Base-by-base conservation (phyloP, 2,888 invertebrate species). In the Tiphia femorata region DNA sequence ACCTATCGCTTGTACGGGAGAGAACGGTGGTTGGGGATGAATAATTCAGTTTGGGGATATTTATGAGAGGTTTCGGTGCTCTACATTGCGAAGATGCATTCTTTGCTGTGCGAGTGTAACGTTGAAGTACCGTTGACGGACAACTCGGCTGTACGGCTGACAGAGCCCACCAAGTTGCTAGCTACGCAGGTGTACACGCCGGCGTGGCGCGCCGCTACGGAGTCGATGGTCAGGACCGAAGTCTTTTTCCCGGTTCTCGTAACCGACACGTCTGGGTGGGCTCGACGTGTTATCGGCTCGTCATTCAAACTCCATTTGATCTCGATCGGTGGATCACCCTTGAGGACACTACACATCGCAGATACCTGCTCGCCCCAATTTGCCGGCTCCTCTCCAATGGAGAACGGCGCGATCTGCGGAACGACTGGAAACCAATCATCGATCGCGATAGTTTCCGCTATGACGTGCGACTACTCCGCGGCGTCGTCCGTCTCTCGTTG, bases 311-410 rank as follows among this genome's bases (percentile, higher is more conserved):
- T 87, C 93, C 93, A 93, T 54, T 87, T 87, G 58, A 93, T 88
- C 70, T 89, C 88, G 48, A 95, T 86, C 1, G 94, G 95, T 64
- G 90, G 87, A 82, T 95, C 95, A 49, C 95, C 93, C 80, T 92
- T 92, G 73, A 88, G 88, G 46, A 92, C 87, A 50, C 90, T 90
- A 84, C 92, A 93, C 55, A 89, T 86, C 51, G 91, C 87, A 10
- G 91, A 90, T 17, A 91, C 89, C 85, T 90, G 89, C 73, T 93
- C 92, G 50, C 92, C 91, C 78, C 91, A 90, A 78, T 92, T 92
- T n/a, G 91, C 89, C 49, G 91, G 88, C 70, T 89, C 89, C 47
- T 89, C 89, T 59, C 88, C 89, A 77, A 91, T 89, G 69, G 88
- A 87, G 81, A 91, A 88, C 41, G 89, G 90, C 73, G 87, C 86